A percentile compares a stretch with the other conserved stretches of the same genome.
These are phyloP conservation scores for Artibeus lituratus DNA, from an alignment of 2,797 vertebrate genomes.

Conservation along the genomic window DNA sequence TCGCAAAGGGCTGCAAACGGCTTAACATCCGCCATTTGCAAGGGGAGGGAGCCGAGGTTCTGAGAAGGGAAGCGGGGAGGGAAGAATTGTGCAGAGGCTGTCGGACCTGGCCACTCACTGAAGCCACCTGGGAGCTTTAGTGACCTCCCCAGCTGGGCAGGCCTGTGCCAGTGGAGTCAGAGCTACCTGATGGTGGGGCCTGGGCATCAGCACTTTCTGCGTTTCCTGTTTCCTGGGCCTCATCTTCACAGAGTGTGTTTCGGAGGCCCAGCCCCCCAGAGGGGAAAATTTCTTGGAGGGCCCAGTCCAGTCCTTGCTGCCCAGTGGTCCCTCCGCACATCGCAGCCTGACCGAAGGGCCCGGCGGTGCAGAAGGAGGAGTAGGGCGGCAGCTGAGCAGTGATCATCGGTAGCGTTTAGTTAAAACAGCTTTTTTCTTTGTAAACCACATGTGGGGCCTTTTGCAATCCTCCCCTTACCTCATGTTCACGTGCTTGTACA, in stretches of 20 bases:
- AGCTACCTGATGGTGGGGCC: too few species aligned
- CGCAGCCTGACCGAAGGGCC: background rate
- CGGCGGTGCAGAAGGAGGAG: background rate
- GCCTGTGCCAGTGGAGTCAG: background rate
- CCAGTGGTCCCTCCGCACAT: accelerated
- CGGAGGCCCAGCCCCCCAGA: background rate
- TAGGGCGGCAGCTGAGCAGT: too few species aligned
- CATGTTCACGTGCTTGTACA: too few species aligned
- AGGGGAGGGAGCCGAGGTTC: background rate
- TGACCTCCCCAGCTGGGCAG: too few species aligned
- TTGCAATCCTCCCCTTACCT: background rate
- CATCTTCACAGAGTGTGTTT: background rate
- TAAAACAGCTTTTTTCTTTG: background rate
- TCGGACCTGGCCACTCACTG: background rate
- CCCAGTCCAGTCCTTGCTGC: background rate
- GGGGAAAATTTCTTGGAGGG: background rate
- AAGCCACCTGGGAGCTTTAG: background rate
- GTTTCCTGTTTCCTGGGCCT: background rate
- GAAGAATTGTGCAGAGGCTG: background rate
- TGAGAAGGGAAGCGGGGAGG: background rate
- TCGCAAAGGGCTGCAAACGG: too few species aligned
- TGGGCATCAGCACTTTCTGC: background rate
- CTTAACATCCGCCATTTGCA: background rate
- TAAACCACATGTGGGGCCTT: background rate
- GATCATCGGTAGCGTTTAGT: background rate